A percentile compares a stretch with the other conserved stretches of the same genome.
These are phyloP conservation scores for Sarcophaga caerulescens DNA, from an alignment of 2,888 invertebrate species.

Conservation along the genomic window DNA sequence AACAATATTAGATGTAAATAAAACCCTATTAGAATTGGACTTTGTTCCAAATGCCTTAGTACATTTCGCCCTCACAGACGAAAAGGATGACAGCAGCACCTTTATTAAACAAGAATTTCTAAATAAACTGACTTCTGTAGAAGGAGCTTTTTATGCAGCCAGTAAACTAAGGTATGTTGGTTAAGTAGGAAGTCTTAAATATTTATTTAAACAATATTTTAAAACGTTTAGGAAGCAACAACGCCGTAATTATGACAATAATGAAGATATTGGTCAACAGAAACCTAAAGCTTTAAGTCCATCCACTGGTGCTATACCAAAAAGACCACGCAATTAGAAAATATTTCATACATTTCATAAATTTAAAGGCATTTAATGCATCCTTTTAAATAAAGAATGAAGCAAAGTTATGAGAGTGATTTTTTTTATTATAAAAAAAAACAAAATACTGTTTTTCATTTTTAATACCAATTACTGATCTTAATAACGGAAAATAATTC, in stretches of 20 bases:
- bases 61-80: conserved; percentile 85
- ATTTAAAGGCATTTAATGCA: conserved; percentile 24
- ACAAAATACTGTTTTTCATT: no score
- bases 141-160: conserved; percentile 86
- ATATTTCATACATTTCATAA: conserved; percentile 6
- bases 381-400: neutral
- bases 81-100: conserved; percentile 76
- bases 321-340: conserved; percentile 69
- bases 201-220: neutral
- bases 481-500: neutral
- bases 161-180: conserved; percentile 83
- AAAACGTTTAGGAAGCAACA: conserved; percentile 48
- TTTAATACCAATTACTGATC: no score
- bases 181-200: neutral
- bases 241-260: neutral
- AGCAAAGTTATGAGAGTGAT: neutral
- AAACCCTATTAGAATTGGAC: conserved; percentile 86
- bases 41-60: conserved; percentile 90
- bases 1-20: conserved; percentile 84
- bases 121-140: conserved; percentile 85
- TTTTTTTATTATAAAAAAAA: neutral
- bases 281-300: conserved; percentile 56
- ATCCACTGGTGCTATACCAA: conserved; percentile 73
- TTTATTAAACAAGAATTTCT: conserved; percentile 85
- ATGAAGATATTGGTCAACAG: conserved; percentile 10